These are phyloP conservation scores for Hirundichthys speculiger DNA, from an alignment of 2,113 vertebrate species.

Conservation along the genomic window DNA sequence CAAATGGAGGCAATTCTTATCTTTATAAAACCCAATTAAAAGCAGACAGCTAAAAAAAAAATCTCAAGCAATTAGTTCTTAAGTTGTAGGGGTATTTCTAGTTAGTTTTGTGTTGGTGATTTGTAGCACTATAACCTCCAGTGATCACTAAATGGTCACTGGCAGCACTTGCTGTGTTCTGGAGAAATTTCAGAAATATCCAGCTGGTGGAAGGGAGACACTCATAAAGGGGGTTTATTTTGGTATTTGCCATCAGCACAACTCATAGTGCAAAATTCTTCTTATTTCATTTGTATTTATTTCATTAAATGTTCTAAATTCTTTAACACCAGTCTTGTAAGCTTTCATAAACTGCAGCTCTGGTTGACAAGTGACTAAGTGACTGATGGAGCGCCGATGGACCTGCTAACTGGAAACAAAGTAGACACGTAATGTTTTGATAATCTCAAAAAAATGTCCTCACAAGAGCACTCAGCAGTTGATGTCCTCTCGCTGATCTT, in stretches of 20 bases:
- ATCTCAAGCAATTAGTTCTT: too few species aligned
- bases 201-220: background rate
- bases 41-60: too few species aligned
- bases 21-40: too few species aligned
- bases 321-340: background rate
- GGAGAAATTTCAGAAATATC: background rate
- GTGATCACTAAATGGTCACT: background rate
- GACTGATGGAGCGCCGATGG: conserved; percentile 47
- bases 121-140: background rate
- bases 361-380: background rate
- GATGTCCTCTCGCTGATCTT: conserved; percentile 42
- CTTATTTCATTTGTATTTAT: background rate
- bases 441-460: too few species aligned
- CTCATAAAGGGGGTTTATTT: background rate
- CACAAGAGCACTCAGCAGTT: conserved; percentile 48
- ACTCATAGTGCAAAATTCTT: too few species aligned
- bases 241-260: background rate
- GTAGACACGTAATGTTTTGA: conserved; percentile 47
- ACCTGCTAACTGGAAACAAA: conserved; percentile 60
- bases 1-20: too few species aligned
- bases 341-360: conserved; percentile 32
- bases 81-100: background rate
- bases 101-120: background rate
- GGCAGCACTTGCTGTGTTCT: background rate
- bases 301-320: background rate